Conservation (phyloP, 2,113 vertebrate genomes). For the Laticauda colubrina region DNA sequence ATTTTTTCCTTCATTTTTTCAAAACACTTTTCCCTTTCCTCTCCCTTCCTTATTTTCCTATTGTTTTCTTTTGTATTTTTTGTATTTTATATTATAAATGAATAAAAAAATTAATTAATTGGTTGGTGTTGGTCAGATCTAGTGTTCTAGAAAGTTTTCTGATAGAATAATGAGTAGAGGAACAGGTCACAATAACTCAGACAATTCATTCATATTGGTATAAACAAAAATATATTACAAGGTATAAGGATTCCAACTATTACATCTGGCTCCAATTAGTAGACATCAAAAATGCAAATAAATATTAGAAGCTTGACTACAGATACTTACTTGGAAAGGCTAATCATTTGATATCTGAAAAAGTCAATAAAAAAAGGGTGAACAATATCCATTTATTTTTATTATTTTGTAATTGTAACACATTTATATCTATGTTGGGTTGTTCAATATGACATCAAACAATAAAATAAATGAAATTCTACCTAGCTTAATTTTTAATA, state of each 20-base stretch:
- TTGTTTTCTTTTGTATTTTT: no score
- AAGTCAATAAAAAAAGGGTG: not conserved
- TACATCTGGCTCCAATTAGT: not conserved
- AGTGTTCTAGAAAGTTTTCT: not conserved
- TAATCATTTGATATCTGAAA: not conserved
- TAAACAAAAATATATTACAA: not conserved
- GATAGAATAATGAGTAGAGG: not conserved
- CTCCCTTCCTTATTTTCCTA: no score
- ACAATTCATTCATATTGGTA: not conserved
- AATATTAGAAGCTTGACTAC: not conserved
- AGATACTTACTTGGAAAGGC: not conserved
- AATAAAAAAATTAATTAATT: not conserved
- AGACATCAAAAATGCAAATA: not conserved
- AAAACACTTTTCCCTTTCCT: no score
- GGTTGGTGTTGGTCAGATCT: not conserved
- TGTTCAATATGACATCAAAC: not conserved
- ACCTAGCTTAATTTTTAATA: not conserved
- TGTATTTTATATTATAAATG: no score
- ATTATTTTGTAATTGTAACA: not conserved
- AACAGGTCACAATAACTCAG: not conserved
- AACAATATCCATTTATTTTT: not conserved
- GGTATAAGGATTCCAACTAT: not conserved
- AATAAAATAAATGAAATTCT: not conserved
- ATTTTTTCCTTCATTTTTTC: conserved; percentile 34
- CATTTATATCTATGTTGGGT: not conserved